A percentile compares a stretch with the other conserved stretches of the same genome.
These are phyloP conservation scores for Achatina immaculata DNA, from an alignment of 1,140 invertebrate genomes.

Conservation along the genomic window DNA sequence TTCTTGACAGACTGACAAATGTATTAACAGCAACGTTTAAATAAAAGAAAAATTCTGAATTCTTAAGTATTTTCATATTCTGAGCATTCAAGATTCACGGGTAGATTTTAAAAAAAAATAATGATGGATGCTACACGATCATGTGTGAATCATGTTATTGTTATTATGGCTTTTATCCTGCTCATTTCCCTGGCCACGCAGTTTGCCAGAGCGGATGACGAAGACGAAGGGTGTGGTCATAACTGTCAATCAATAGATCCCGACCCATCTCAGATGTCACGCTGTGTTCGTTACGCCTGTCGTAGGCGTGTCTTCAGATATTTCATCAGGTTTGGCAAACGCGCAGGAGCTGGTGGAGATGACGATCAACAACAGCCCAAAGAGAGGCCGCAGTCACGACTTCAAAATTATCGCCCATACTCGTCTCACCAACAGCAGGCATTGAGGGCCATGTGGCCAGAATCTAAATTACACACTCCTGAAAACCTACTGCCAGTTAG, in stretches of 20 bases:
- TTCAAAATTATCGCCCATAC: neutral
- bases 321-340: slow-evolving; percentile 24
- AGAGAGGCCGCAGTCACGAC: too few relatives aligned
- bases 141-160: neutral
- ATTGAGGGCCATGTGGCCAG: too few relatives aligned
- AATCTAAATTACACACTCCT: too few relatives aligned
- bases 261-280: neutral
- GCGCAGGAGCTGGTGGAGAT: neutral
- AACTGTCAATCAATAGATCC: slow-evolving; percentile 12
- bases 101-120: too few relatives aligned
- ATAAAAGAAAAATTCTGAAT: too few relatives aligned
- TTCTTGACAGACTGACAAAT: too few relatives aligned
- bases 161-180: neutral
- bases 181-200: neutral
- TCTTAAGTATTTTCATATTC: too few relatives aligned
- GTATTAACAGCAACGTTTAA: too few relatives aligned
- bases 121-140: too few relatives aligned
- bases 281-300: slow-evolving; percentile 24
- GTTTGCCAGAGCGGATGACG: neutral
- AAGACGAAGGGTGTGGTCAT: slow-evolving; percentile 23
- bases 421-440: neutral
- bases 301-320: slow-evolving; percentile 24
- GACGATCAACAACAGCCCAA: too few relatives aligned
- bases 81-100: too few relatives aligned
- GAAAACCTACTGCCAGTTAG: too few relatives aligned